phyloP scores from a whole-genome alignment of 2,888 invertebrate species.

The Ectemnius lituratus region DNA sequence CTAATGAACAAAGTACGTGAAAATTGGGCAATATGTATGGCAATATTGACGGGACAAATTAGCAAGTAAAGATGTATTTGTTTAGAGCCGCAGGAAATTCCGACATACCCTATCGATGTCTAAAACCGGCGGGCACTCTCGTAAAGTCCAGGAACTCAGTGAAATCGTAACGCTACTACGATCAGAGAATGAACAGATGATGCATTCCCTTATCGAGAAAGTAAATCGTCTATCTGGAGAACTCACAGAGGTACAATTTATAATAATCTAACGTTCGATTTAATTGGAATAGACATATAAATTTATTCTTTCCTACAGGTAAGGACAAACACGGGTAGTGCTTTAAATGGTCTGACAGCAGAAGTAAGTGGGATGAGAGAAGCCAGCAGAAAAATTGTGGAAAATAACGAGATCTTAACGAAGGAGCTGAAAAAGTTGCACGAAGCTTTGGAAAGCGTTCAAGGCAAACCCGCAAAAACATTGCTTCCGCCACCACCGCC shows the following conservation, averaged over 20 bases:
- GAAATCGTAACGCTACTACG: constrained; percentile 46
- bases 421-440: constrained; percentile 61
- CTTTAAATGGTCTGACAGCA: constrained; percentile 50
- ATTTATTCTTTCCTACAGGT: constrained; percentile 48
- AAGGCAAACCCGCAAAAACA: constrained; percentile 26
- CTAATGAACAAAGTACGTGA: constrained; percentile 57
- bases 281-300: neutral
- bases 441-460: constrained; percentile 45
- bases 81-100: constrained; percentile 49
- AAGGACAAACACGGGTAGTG: constrained; percentile 52
- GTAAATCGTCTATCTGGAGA: constrained; percentile 56
- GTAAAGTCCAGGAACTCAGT: constrained; percentile 39
- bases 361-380: constrained; percentile 61
- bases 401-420: constrained; percentile 57
- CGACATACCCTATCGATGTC: constrained; percentile 23
- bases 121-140: neutral
- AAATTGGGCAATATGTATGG: neutral
- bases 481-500: neutral
- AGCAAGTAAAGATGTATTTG: constrained; percentile 13
- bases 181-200: constrained; percentile 57
- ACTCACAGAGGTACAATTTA: constrained; percentile 54
- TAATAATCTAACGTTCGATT: neutral
- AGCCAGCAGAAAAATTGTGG: constrained; percentile 52
- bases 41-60: too few relatives aligned
- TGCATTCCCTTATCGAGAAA: constrained; percentile 55